Evolutionary conservation across 2,888 invertebrate species (phyloP), one percentile per base, ranked within the genome.

Genomic region (Hyposoter dolosus): DNA sequence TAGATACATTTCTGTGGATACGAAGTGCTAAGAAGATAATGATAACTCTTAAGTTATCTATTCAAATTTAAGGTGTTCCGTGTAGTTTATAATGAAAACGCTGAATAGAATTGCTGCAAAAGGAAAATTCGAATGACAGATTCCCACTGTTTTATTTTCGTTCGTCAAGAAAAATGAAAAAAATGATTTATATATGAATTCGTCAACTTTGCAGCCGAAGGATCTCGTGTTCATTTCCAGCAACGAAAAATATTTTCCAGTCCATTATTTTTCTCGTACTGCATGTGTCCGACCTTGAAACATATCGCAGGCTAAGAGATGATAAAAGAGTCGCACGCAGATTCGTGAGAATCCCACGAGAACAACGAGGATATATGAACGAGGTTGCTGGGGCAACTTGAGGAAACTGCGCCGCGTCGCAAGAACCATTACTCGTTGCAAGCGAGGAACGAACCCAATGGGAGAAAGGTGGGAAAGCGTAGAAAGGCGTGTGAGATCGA

Each of bases 371-470:
- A 47, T 74, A 47, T 74, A 68, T 65, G 71, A 71, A 71, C 28
- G 71, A 80, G 23, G 77, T 53, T 74, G 86, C 40, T 74, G 45
- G 7, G 66, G 80, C 76, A 85, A 56, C 76, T 76, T 71, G 65
- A 63, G 56, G 50, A 40, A 45, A 76, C 72, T 83, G 72, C 56
- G 63, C 65, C 66, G 74, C 81, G 77, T 83, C 77, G 50, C 80
- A 74, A 77, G 77, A 78, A 83, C 81, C 83, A 86, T 86, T 81
- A 81, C 86, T 83, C 83, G 80, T 74, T 78, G 77, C 80, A 60
- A 28, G 50, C 68, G 83, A 77, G 74, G 66, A 45, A 66, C 43
- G 66, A 85, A 81, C 60, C 40, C 43, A 56, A 28, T 45, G 75
- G 80, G 83, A 79, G 76, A 68, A 77, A 76, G 83, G 23, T 56